Evolutionary conservation across 1,140 invertebrate species (phyloP).

Genomic region (Calosoma granatense): DNA sequence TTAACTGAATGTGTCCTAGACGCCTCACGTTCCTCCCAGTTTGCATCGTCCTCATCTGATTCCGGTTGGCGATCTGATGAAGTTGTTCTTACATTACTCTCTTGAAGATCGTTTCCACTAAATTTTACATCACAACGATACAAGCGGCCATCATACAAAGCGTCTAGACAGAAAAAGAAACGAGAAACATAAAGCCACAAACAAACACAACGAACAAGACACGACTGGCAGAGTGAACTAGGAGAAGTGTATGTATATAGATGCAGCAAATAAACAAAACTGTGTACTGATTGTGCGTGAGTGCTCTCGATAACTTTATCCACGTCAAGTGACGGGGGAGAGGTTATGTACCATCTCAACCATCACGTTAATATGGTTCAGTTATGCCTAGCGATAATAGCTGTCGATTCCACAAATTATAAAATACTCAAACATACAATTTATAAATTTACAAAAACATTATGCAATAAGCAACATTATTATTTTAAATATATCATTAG

Average conservation of each 20-base stretch:
- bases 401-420: too few relatives aligned
- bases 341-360: too few relatives aligned
- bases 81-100: conserved; percentile 19
- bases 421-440: too few relatives aligned
- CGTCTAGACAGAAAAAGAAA: conserved; percentile 19
- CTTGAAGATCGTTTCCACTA: conserved; percentile 29
- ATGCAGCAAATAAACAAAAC: too few relatives aligned
- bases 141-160: conserved; percentile 33
- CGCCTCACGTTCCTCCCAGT: conserved; percentile 67
- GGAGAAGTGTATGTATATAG: neutral
- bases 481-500: too few relatives aligned
- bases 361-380: too few relatives aligned
- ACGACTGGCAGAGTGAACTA: neutral
- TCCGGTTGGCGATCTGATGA: conserved; percentile 21
- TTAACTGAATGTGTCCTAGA: conserved; percentile 79
- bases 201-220: conserved; percentile 12
- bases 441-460: too few relatives aligned
- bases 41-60: conserved; percentile 48
- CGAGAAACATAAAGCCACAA: conserved; percentile 20
- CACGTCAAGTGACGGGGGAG: too few relatives aligned
- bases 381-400: too few relatives aligned
- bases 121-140: conserved; percentile 33
- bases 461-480: too few relatives aligned
- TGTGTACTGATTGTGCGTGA: too few relatives aligned
- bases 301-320: too few relatives aligned